Percentiles rank a stretch among this genome's conserved stretches.
These are phyloP conservation scores for Tetragonula carbonaria DNA, from an alignment of 2,888 invertebrate genomes.

Conservation along the genomic window DNA sequence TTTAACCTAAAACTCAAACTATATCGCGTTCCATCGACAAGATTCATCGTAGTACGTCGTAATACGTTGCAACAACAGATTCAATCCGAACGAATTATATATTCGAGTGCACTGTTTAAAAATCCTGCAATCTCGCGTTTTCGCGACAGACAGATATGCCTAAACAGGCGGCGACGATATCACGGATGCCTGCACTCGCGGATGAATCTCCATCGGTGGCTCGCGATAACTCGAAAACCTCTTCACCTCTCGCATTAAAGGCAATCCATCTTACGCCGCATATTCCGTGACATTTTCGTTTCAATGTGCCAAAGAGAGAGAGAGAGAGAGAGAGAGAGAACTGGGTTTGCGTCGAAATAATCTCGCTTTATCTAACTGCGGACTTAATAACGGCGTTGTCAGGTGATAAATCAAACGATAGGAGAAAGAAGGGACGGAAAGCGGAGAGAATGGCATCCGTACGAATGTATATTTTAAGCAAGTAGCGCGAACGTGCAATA, in stretches of 20 bases:
- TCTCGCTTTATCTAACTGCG: conserved; percentile 18
- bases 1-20: too few relatives aligned
- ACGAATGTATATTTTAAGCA: conserved; percentile 58
- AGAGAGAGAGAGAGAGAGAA: background rate
- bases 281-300: conserved; percentile 14
- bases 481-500: conserved; percentile 35
- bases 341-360: background rate
- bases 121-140: too few relatives aligned
- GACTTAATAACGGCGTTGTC: conserved; percentile 60
- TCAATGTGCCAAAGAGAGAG: background rate
- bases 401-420: conserved; percentile 59
- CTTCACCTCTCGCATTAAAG: conserved; percentile 4
- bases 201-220: background rate
- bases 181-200: background rate
- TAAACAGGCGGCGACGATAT: background rate
- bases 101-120: too few relatives aligned
- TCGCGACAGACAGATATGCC: too few relatives aligned
- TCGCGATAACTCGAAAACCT: background rate
- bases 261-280: conserved; percentile 5
- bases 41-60: too few relatives aligned
- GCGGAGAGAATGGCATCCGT: conserved; percentile 40
- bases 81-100: too few relatives aligned
- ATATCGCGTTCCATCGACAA: too few relatives aligned
- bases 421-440: conserved; percentile 26
- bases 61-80: too few relatives aligned